A percentile compares a stretch with the other conserved stretches of the same genome.
Conservation (phyloP, 2,797 vertebrate genomes). For the Oreochromis mossambicus region DNA sequence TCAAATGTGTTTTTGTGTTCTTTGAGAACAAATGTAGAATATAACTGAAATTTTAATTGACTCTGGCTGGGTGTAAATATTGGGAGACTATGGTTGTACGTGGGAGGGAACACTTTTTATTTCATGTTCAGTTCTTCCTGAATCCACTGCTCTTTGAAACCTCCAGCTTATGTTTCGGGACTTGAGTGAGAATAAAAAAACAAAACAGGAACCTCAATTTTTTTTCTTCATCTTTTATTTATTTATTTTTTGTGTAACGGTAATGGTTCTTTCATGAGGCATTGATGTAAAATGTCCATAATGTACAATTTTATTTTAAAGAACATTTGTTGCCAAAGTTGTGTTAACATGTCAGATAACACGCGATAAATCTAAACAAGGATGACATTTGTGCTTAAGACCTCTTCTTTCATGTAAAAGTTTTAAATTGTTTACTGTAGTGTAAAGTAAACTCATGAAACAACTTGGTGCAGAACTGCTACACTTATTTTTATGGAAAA, state of each 20-base stretch:
- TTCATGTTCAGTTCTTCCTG: neutral
- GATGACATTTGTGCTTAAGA: neutral
- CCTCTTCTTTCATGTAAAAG: neutral
- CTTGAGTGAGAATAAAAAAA: conserved; percentile 9
- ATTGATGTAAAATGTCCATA: neutral
- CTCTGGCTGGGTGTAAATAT: neutral
- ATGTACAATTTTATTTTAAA: neutral
- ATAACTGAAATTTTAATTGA: neutral
- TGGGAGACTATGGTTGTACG: conserved; percentile 1
- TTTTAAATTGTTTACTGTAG: neutral
- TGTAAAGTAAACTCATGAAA: neutral
- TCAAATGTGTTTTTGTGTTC: conserved; percentile 8
- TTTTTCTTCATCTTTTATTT: neutral
- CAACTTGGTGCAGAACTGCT: neutral
- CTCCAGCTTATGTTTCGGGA: neutral
- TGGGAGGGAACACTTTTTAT: neutral
- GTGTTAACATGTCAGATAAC: neutral
- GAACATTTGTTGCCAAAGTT: neutral
- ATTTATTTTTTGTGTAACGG: neutral
- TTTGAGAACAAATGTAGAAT: neutral
- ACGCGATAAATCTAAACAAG: neutral
- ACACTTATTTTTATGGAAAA: neutral
- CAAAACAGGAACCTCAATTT: neutral
- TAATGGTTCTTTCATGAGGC: neutral
- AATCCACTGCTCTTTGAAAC: conserved; percentile 39